Conservation (phyloP, 2,113 vertebrate species). For the Entelurus aequoreus region DNA sequence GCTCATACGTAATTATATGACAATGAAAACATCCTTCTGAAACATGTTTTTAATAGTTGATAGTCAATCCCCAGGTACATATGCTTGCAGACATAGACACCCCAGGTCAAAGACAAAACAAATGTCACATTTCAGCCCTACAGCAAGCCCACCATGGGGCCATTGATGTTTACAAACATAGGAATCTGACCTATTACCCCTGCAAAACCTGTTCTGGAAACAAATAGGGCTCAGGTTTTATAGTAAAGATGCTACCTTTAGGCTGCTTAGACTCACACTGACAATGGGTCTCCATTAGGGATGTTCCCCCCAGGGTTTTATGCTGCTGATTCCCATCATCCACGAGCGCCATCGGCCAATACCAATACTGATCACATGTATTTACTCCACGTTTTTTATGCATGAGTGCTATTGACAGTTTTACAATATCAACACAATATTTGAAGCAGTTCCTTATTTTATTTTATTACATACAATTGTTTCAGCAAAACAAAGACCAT, state of each 20-base stretch:
- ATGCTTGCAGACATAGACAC: not conserved
- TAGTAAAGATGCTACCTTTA: not conserved
- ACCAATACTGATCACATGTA: too few species aligned
- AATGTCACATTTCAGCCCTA: constrained; percentile 29
- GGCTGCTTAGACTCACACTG: not conserved
- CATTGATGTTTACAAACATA: constrained; percentile 21
- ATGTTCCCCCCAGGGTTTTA: too few species aligned
- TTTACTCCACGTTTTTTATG: too few species aligned
- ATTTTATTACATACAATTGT: too few species aligned
- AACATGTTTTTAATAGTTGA: not conserved
- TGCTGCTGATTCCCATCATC: too few species aligned
- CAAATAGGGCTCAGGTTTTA: not conserved
- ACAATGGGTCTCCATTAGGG: not conserved
- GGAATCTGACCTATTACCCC: constrained; percentile 38
- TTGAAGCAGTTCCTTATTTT: too few species aligned
- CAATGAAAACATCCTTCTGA: not conserved
- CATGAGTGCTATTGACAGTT: too few species aligned
- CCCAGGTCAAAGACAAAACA: constrained; percentile 7
- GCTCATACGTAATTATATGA: not conserved
- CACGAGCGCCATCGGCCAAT: too few species aligned
- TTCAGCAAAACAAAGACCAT: too few species aligned
- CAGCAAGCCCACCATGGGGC: constrained; percentile 34
- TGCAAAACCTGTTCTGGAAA: constrained; percentile 15
- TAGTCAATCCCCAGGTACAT: too few species aligned
- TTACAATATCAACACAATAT: too few species aligned